Base-by-base conservation (phyloP, 2,888 invertebrate species). In the Pandemis heparana region DNA sequence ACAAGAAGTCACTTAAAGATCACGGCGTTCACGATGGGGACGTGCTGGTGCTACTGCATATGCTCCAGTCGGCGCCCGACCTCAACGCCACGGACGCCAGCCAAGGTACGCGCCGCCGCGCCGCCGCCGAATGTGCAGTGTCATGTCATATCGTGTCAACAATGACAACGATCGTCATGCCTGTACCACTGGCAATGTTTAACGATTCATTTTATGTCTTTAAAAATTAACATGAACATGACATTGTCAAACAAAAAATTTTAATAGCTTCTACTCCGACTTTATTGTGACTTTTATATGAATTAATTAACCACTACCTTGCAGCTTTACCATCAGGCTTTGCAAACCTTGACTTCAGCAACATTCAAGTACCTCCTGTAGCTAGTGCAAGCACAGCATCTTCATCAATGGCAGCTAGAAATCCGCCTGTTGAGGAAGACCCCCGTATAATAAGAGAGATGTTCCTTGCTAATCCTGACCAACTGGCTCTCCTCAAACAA, bases 1-100 rank as follows among this genome's bases (percentile, higher is more conserved):
- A 98, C 83, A 97, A 97, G 86, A 97, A 96, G 82, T 96, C 98
- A 0, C 87, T 99, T 71, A 97, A 97, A 86, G 96, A 96, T 70
- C 97, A 96, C 83, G 99, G 99, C 1, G 96, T 99, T 18, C 95
- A 95, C 77, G 98, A 99, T 88, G 98, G 98, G 14, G 99, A 99
- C 89, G 97, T 97, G 70, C 96, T 97, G 70, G 96, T 99, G 69
- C 96, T 98, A 76, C 93, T 99, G 74, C 97, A 96, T 84, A 96
- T 97, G 95, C 89, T 95, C 75, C 90, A 91, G 71, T 86, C 89
- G 0, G 85, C 89, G 48, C 85, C 90, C n/a, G 87, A 89, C 77
- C 83, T 90, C 70, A 89, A 87, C 78, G 80, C 83, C 66, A 87
- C 77, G 68, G 90, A 93, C 78, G 88, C 92, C 68, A 92, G 87